Evolutionary conservation across 2,888 invertebrate species (phyloP).

Genomic region (Patella pellucida): DNA sequence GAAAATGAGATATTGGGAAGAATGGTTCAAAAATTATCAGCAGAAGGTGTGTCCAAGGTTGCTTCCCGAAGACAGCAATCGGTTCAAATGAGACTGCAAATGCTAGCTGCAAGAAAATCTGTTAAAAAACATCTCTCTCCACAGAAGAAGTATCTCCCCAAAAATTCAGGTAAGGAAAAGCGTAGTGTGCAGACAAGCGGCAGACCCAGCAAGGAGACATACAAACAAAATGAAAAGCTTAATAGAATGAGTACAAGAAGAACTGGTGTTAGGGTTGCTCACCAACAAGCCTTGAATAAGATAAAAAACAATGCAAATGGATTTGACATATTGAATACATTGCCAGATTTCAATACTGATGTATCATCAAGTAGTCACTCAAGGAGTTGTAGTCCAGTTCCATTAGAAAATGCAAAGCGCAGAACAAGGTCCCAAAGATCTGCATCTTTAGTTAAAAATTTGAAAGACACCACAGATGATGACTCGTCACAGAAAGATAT

Average conservation of each 20-base stretch:
- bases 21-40: not conserved
- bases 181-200: not conserved
- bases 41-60: not conserved
- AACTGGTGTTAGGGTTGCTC: not conserved
- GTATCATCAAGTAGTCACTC: not conserved
- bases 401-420: not conserved
- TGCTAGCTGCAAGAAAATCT: not conserved
- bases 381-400: not conserved
- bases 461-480: not conserved
- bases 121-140: not conserved
- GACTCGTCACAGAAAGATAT: not conserved
- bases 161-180: not conserved
- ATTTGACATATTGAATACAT: not conserved
- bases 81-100: not conserved
- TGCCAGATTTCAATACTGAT: not conserved
- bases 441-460: not conserved
- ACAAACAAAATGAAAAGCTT: not conserved
- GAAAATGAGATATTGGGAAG: not conserved
- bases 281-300: not conserved
- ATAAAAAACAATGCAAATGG: slow-evolving; percentile 9
- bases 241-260: not conserved
- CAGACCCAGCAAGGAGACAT: not conserved
- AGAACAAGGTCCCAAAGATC: not conserved
- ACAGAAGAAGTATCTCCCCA: not conserved
- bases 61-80: not conserved